Conservation (phyloP, 1,140 invertebrate species). For the Caenorhabditis briggsae region DNA sequence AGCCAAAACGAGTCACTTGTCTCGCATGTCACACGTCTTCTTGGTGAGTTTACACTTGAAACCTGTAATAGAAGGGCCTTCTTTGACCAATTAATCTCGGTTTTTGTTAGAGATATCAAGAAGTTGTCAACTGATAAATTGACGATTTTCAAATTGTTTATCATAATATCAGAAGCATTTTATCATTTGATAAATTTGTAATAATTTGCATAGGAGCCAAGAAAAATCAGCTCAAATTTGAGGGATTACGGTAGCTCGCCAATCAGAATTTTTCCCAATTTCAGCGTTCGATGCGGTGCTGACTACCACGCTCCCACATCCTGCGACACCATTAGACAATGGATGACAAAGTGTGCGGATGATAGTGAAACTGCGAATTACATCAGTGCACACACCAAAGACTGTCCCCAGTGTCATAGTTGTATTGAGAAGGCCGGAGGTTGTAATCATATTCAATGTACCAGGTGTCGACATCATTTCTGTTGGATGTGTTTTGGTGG, state of each 20-base stretch:
- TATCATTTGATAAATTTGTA: too few species aligned
- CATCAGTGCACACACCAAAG: constrained; percentile 81
- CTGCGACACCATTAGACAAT: constrained; percentile 94
- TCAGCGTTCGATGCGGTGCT: constrained; percentile 89
- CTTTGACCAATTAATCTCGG: too few species aligned
- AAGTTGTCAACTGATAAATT: too few species aligned
- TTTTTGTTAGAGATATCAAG: too few species aligned
- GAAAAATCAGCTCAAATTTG: too few species aligned
- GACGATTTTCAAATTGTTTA: too few species aligned
- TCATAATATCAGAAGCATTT: too few species aligned
- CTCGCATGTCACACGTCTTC: constrained; percentile 85
- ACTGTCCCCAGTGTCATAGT: constrained; percentile 98
- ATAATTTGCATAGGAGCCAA: too few species aligned
- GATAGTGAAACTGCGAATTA: constrained; percentile 99
- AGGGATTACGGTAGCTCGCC: background rate
- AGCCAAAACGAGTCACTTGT: constrained; percentile 87
- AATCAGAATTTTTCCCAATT: constrained; percentile 64
- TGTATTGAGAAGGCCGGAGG: constrained; percentile 99
- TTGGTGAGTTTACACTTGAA: constrained; percentile 82
- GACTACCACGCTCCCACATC: constrained; percentile 98
- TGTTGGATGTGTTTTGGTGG: constrained; percentile 97
- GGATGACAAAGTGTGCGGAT: constrained; percentile 98
- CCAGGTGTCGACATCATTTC: constrained; percentile 97
- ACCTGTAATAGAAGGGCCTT: constrained; percentile 37
- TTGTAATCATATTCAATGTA: constrained; percentile 99